Percentiles rank a stretch among this genome's conserved stretches.
phyloP scores from a whole-genome alignment of 2,797 vertebrate genomes.

The Thripadectes ignobilis region DNA sequence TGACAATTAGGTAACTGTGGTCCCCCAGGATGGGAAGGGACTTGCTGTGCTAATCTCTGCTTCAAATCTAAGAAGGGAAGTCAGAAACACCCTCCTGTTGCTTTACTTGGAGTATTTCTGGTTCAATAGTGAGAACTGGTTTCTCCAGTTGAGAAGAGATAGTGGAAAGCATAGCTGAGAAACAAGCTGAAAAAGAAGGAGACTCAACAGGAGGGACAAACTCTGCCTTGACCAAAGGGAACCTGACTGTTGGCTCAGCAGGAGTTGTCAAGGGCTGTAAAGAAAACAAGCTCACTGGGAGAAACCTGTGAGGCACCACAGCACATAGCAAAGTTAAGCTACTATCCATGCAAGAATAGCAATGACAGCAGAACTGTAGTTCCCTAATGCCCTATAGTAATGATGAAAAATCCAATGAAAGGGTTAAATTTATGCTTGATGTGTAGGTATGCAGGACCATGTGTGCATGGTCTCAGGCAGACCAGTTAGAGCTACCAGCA shows the following conservation, averaged over 20 bases:
- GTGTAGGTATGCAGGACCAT: not conserved
- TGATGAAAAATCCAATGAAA: not conserved
- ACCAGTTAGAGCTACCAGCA: not conserved
- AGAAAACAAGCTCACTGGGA: not conserved
- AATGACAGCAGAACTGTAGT: not conserved
- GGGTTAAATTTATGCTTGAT: not conserved
- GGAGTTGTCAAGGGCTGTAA: not conserved
- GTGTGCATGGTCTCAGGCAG: not conserved
- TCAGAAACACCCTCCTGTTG: not conserved
- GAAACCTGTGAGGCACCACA: not conserved
- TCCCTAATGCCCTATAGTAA: not conserved
- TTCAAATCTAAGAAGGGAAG: not conserved
- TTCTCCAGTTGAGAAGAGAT: not conserved
- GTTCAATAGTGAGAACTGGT: not conserved
- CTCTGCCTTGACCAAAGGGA: not conserved
- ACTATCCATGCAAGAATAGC: not conserved
- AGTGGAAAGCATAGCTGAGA: not conserved
- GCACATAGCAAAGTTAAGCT: not conserved
- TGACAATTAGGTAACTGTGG: not conserved
- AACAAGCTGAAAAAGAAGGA: not conserved
- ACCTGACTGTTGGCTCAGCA: not conserved
- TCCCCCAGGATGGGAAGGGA: not conserved
- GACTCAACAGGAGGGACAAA: not conserved
- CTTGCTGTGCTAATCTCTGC: not conserved
- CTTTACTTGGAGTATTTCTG: conserved; percentile 10